Evolutionary conservation across 2,113 vertebrate genomes (phyloP), one percentile per base, ranked within the genome.

Genomic region (Tragelaphus imberbis): DNA sequence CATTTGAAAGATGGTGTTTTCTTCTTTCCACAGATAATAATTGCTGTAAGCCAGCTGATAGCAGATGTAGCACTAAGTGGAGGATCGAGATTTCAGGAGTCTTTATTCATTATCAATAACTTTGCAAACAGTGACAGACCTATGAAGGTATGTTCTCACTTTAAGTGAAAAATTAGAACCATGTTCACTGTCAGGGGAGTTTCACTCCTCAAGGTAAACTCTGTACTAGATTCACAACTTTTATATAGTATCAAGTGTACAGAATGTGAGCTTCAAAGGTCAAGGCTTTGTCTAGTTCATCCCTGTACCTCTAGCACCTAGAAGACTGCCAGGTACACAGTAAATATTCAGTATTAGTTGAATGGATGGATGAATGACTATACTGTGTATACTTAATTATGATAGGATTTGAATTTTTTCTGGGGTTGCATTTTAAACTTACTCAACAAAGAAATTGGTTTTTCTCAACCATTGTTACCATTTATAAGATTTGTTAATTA

Each of bases 71-170:
- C 99, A 0, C 99, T 99, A 51, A 99, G 99, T 0, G 99, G 99
- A 96, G 99, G 99, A 59, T 99, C 99, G 0, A 99, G 99, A 91
- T 99, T 99, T 99, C 99, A 99, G 98, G 99, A 99, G 96, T 99
- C 99, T 5, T 99, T 99, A 28, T 99, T 99, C 84, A 99, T 99
- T 98, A 99, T 99, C 98, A 99, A 99, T 99, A 99, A 99, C 98
- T 99, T 99, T 97, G 99, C 99, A 88, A 99, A 99, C 96, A 99
- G 99, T 0, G 99, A 99, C 99, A 99, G 99, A 90, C 99, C 99
- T 36, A 99, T 99, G 99, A 99, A 99, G 99, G 99, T 99, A 99
- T 86, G 98, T 91, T 92, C 79, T 93, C 75, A 87, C 23, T 75
- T 58, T 23, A n/a, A 33, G 21, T 81, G 81, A 82, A 81, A 82